Evolutionary conservation across 2,888 invertebrate species (phyloP).

Genomic region (Sialis fuliginosa): DNA sequence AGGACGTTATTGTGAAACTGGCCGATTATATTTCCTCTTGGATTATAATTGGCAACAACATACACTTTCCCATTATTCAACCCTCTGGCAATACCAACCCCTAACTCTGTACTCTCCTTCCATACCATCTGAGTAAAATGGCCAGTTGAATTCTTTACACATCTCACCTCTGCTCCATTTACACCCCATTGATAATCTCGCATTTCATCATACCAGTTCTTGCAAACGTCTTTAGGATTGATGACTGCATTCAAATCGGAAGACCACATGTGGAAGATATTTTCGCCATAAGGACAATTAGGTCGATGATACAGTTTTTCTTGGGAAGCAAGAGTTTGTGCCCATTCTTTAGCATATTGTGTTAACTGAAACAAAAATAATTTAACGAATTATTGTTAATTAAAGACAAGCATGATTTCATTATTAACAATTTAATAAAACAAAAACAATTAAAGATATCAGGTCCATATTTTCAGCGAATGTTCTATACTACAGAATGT

Average conservation of each 20-base stretch:
- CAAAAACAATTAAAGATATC: too few species aligned
- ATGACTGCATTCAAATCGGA: constrained; percentile 31
- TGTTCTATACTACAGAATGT: too few species aligned
- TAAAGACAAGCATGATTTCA: neutral
- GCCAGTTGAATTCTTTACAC: constrained; percentile 19
- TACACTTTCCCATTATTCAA: constrained; percentile 55
- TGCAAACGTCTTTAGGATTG: constrained; percentile 32
- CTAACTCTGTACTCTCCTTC: constrained; percentile 47
- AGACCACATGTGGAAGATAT: constrained; percentile 36
- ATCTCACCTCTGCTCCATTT: constrained; percentile 30
- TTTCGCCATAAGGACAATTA: constrained; percentile 43
- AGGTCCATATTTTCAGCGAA: too few species aligned
- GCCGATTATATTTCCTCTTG: constrained; percentile 63
- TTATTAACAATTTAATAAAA: too few species aligned
- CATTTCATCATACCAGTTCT: constrained; percentile 40
- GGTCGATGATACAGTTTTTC: constrained; percentile 47
- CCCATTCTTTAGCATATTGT: constrained; percentile 51
- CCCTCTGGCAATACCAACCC: constrained; percentile 52
- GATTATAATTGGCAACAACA: constrained; percentile 72
- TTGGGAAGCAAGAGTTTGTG: constrained; percentile 42
- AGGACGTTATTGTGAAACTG: constrained; percentile 50
- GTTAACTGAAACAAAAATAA: constrained; percentile 27
- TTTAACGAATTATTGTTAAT: too few species aligned
- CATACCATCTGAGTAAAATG: constrained; percentile 59
- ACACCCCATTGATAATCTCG: constrained; percentile 31